These are phyloP conservation scores for Aphelinus certus DNA, from an alignment of 1,140 invertebrate species.

Conservation along the genomic window DNA sequence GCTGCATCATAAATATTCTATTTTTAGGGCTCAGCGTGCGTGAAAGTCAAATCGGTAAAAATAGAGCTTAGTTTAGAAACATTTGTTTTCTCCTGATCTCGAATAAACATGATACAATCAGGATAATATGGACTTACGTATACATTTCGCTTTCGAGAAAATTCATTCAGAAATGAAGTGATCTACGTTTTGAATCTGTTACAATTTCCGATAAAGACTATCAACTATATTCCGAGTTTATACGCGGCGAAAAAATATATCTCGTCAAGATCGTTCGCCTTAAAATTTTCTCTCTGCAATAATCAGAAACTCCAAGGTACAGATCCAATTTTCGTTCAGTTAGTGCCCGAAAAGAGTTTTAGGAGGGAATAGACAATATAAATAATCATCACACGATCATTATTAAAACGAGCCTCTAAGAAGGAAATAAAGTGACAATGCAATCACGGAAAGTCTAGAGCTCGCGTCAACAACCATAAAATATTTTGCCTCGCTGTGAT, in stretches of 20 bases:
- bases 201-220: too few relatives aligned
- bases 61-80: conserved; percentile 21
- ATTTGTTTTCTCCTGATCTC: background rate
- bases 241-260: too few relatives aligned
- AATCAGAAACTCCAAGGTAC: conserved; percentile 7
- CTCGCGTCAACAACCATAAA: conserved; percentile 25
- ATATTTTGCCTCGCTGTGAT: conserved; percentile 9
- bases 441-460: conserved; percentile 10
- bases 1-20: background rate
- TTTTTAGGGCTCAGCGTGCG: background rate
- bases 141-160: background rate
- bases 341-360: conserved; percentile 5
- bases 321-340: conserved; percentile 5
- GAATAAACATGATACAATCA: conserved; percentile 13
- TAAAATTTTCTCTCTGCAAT: too few relatives aligned
- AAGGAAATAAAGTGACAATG: background rate
- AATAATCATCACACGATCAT: conserved; percentile 11
- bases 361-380: conserved; percentile 25
- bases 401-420: conserved; percentile 11
- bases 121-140: conserved; percentile 17
- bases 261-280: too few relatives aligned
- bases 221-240: too few relatives aligned
- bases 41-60: conserved; percentile 20
- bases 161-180: background rate
- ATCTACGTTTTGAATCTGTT: background rate